Evolutionary conservation across 1,140 invertebrate genomes (phyloP).

Genomic region (Camponotus pennsylvanicus): DNA sequence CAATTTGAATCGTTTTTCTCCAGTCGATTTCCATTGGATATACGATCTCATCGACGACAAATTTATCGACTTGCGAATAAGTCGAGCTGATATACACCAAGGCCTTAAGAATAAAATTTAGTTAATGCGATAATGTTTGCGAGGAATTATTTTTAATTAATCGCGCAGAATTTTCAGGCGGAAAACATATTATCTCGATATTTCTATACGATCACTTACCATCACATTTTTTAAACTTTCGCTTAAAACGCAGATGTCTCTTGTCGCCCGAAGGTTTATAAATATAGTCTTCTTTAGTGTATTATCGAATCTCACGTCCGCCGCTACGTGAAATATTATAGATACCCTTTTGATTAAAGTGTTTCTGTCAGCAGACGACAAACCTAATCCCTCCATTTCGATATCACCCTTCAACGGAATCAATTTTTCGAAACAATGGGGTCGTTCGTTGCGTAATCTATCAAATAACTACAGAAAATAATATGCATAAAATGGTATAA

Average conservation of each 20-base stretch:
- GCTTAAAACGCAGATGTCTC: constrained; percentile 89
- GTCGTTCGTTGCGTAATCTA: constrained; percentile 82
- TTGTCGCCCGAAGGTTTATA: constrained; percentile 90
- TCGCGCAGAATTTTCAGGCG: not conserved
- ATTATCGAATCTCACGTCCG: constrained; percentile 97
- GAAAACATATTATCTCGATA: not conserved
- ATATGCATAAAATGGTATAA: not conserved
- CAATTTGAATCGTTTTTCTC: constrained; percentile 93
- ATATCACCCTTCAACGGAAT: constrained; percentile 93
- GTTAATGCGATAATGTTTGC: too few species aligned
- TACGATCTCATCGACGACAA: constrained; percentile 91
- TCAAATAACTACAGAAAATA: constrained; percentile 82
- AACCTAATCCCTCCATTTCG: constrained; percentile 79
- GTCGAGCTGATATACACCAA: constrained; percentile 94
- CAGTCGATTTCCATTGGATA: constrained; percentile 96
- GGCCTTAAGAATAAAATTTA: constrained; percentile 78
- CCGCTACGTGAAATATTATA: constrained; percentile 97
- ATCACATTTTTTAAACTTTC: constrained; percentile 89
- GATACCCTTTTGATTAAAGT: constrained; percentile 90
- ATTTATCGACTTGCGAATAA: constrained; percentile 92
- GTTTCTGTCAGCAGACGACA: constrained; percentile 84
- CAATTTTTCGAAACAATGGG: constrained; percentile 89
- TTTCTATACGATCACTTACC: constrained; percentile 80
- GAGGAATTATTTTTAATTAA: not conserved
- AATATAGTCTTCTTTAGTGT: constrained; percentile 89